Percentiles rank a stretch among this genome's conserved stretches.
These are phyloP conservation scores for Molorchus minor DNA, from an alignment of 2,888 invertebrate genomes.

Conservation along the genomic window DNA sequence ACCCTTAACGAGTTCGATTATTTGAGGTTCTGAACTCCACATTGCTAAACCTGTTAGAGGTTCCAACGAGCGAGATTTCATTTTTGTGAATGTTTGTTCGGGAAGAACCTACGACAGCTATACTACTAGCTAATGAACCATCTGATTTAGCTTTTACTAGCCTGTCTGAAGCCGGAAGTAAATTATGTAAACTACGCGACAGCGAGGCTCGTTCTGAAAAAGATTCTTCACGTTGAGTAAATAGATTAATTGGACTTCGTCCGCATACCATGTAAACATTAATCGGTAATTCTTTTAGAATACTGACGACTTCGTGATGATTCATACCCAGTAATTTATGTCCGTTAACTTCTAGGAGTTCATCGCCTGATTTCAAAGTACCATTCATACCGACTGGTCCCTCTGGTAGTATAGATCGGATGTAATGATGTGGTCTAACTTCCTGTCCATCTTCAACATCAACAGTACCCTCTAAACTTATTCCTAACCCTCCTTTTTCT, in stretches of 20 bases:
- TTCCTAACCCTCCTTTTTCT: slow-evolving; percentile 94
- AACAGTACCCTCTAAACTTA: slow-evolving; percentile 97
- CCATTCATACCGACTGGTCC: slow-evolving; percentile 96
- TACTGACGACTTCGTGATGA: slow-evolving; percentile 93
- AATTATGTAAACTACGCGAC: slow-evolving; percentile 70
- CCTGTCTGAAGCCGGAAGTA: slow-evolving; percentile 73
- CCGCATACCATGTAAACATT: slow-evolving; percentile 93
- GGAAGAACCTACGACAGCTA: slow-evolving; percentile 66
- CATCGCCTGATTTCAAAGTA: slow-evolving; percentile 91
- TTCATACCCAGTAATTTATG: slow-evolving; percentile 89
- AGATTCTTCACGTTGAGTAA: slow-evolving; percentile 50
- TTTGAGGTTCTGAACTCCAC: slow-evolving; percentile 98
- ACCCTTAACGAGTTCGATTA: slow-evolving; percentile 95
- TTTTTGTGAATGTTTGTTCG: slow-evolving; percentile 69
- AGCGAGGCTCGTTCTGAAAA: slow-evolving; percentile 60
- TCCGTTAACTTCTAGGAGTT: slow-evolving; percentile 93
- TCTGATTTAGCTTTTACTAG: slow-evolving; percentile 92
- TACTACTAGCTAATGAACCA: slow-evolving; percentile 78
- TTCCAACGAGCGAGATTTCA: slow-evolving; percentile 91
- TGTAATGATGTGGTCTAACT: slow-evolving; percentile 98
- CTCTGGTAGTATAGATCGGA: slow-evolving; percentile 95
- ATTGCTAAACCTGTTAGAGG: slow-evolving; percentile 97
- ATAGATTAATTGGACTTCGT: slow-evolving; percentile 63
- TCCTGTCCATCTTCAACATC: slow-evolving; percentile 97
- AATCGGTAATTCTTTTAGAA: slow-evolving; percentile 89